A percentile compares a stretch with the other conserved stretches of the same genome.
Conservation (phyloP, 2,888 invertebrate genomes). For the Drosophila anceps region DNA sequence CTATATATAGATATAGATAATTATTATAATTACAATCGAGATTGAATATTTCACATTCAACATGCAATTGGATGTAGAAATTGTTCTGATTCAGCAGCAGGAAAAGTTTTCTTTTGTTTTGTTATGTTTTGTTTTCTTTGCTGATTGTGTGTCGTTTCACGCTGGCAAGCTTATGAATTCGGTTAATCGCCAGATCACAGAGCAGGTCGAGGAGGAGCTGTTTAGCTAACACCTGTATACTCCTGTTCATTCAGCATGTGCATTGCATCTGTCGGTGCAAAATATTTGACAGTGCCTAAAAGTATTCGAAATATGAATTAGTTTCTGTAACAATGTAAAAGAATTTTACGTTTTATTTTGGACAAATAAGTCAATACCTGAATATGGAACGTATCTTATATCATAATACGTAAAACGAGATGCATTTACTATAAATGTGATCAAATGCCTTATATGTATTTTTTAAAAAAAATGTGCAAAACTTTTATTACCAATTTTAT, state of each 20-base stretch:
- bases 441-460: slow-evolving; percentile 5
- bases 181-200: slow-evolving; percentile 45
- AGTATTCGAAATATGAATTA: slow-evolving; percentile 53
- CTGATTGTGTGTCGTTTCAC: slow-evolving; percentile 32
- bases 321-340: slow-evolving; percentile 20
- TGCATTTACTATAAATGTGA: neutral
- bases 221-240: slow-evolving; percentile 81
- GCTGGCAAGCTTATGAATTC: slow-evolving; percentile 24
- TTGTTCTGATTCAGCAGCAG: slow-evolving; percentile 29
- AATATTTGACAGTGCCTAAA: slow-evolving; percentile 87
- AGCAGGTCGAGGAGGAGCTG: slow-evolving; percentile 18
- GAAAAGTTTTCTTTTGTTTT: slow-evolving; percentile 25
- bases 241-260: slow-evolving; percentile 88
- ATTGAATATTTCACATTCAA: slow-evolving; percentile 32
- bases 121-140: neutral
- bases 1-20: slow-evolving; percentile 38
- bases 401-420: slow-evolving; percentile 1
- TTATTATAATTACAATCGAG: slow-evolving; percentile 45
- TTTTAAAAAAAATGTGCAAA: neutral
- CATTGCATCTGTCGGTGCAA: slow-evolving; percentile 89
- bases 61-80: slow-evolving; percentile 57
- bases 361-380: slow-evolving; percentile 8
- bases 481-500: slow-evolving; percentile 25
- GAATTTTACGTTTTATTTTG: neutral
- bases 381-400: neutral